These are phyloP conservation scores for Macrophya annulata DNA, from an alignment of 2,888 invertebrate genomes.

Conservation along the genomic window DNA sequence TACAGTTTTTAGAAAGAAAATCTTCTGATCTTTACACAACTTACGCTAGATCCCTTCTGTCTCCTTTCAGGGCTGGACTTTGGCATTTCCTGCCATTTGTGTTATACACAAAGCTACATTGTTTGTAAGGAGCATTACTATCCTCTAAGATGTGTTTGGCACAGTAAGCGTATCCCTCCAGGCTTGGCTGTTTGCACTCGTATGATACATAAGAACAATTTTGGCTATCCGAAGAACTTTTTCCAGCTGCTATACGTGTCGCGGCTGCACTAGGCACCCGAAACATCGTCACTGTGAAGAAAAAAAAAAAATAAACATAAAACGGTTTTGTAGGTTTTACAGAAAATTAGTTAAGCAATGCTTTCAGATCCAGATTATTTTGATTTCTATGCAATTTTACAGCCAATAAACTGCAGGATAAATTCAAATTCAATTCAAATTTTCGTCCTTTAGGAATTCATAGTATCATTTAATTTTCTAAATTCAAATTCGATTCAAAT, in stretches of 20 bases:
- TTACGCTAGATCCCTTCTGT: constrained; percentile 86
- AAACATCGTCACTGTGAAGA: constrained; percentile 69
- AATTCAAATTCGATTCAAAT: not conserved
- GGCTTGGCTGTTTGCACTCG: constrained; percentile 85
- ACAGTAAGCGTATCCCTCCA: constrained; percentile 90
- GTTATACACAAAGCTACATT: constrained; percentile 87
- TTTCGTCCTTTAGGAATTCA: too few relatives aligned
- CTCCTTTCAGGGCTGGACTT: constrained; percentile 88
- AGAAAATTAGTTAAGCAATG: too few relatives aligned
- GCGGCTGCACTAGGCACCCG: constrained; percentile 69
- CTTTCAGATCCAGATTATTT: not conserved
- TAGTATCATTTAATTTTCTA: too few relatives aligned
- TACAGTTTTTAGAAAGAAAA: too few relatives aligned
- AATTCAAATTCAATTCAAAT: too few relatives aligned
- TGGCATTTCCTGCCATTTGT: constrained; percentile 88
- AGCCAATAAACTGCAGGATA: not conserved
- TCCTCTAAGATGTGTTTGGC: constrained; percentile 92
- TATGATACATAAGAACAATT: constrained; percentile 82
- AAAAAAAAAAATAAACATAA: too few relatives aligned
- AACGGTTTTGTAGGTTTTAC: not conserved
- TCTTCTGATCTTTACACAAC: constrained; percentile 62
- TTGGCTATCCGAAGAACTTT: constrained; percentile 64
- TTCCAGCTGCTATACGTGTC: constrained; percentile 55
- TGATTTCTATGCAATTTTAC: too few relatives aligned
- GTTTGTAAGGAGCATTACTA: constrained; percentile 90